Base-by-base conservation (phyloP, 2,113 vertebrate species). In the Saguinus imperator region DNA sequence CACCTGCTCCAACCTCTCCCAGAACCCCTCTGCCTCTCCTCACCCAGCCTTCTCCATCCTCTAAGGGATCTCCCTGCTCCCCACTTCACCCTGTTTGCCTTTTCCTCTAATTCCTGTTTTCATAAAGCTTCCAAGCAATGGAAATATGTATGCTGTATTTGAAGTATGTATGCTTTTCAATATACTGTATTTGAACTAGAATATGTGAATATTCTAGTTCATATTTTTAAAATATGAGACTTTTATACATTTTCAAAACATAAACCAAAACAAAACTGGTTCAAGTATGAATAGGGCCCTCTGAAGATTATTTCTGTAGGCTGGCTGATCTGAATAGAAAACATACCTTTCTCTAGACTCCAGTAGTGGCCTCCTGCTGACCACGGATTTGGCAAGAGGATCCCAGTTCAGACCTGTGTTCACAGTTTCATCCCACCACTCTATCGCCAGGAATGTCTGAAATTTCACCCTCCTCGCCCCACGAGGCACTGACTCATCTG, bases 221-320 rank as follows among this genome's bases (percentile, higher is more conserved):
- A 80, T 94, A 45, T 94, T 89, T 61, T 25, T 2, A 13, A 76
- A 70, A 91, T 55, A 32, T 75, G 55, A 81, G 45, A 0, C 43
- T 55, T 93, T 91, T n/a, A 64, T 76, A 64, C 9, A 77, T 61
- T 96, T 87, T 48, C 17, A 64, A 76, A 95, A 81, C 64, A 91
- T 32, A 72, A 57, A 68, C 18, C 66, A 29, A 86, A 91, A 37
- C 58, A 50, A 29, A 93, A 68, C 43, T 84, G 11, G 55, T 75
- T 64, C 76, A 80, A 77, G 21, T 52, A 73, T 87, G 45, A 86
- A 27, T 10, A 77, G 57, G 17, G 8, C 5, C 25, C 20, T 87
- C 23, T 76, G 70, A 55, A 23, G 40, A 61, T 68, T 85, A 70
- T 79, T 68, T 95, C 23, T 75, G 27, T 52, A 80, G 50, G 16